A percentile compares a stretch with the other conserved stretches of the same genome.
Evolutionary conservation across 2,888 invertebrate species (phyloP).

Genomic region (Eupithecia insigniata): DNA sequence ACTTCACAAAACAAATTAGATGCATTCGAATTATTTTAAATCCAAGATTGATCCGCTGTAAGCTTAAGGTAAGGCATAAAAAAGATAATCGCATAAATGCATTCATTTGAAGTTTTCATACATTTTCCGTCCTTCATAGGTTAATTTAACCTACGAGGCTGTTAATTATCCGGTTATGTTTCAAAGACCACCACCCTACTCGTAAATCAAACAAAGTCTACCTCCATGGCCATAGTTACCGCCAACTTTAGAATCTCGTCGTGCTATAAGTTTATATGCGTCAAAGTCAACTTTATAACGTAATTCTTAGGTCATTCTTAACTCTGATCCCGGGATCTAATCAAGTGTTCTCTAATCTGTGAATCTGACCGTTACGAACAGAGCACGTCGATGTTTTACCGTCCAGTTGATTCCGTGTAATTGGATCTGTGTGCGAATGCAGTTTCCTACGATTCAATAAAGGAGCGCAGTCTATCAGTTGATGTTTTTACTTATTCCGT

Average conservation of each 20-base stretch:
- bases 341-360: constrained; percentile 1
- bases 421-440: constrained; percentile 45
- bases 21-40: background rate
- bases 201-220: too few species aligned
- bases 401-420: constrained; percentile 49
- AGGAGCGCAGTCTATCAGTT: background rate
- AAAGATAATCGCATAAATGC: too few species aligned
- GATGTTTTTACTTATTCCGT: background rate
- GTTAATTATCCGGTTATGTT: background rate
- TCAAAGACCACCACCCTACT: background rate
- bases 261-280: background rate
- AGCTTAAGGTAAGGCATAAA: too few species aligned
- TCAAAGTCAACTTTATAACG: background rate
- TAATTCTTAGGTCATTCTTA: background rate
- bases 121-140: too few species aligned
- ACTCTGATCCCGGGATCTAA: background rate
- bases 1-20: background rate
- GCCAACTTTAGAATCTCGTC: background rate
- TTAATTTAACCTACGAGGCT: too few species aligned
- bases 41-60: background rate
- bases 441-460: background rate
- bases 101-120: background rate
- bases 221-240: too few species aligned
- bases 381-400: constrained; percentile 14
- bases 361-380: constrained; percentile 1